A percentile compares a stretch with the other conserved stretches of the same genome.
phyloP scores from a whole-genome alignment of 2,888 invertebrate species.

The Lasioglossum oenotherae region DNA sequence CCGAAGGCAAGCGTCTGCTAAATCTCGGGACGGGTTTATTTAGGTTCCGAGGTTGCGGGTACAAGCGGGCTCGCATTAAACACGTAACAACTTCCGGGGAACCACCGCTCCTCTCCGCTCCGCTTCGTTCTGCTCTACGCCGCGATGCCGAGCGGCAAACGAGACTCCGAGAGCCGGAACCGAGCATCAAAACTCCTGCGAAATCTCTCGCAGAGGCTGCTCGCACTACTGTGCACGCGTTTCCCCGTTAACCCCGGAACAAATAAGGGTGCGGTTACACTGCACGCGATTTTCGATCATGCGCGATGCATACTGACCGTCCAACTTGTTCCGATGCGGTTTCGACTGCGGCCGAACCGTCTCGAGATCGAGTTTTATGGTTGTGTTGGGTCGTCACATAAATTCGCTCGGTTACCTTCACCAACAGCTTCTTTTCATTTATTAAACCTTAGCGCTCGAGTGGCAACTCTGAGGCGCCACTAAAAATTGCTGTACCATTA shows the following conservation, averaged over 20 bases:
- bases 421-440: not conserved
- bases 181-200: slow-evolving; percentile 70
- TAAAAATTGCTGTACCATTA: too few relatives aligned
- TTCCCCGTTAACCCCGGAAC: not conserved
- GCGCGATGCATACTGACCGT: not conserved
- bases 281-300: not conserved
- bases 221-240: not conserved
- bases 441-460: not conserved
- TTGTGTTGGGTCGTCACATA: not conserved
- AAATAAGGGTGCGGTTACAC: not conserved
- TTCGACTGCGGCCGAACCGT: not conserved
- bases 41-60: slow-evolving; percentile 57
- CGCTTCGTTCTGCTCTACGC: not conserved
- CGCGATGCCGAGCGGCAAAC: slow-evolving; percentile 32
- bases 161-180: slow-evolving; percentile 55
- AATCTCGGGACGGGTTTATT: slow-evolving; percentile 52
- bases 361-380: not conserved
- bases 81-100: slow-evolving; percentile 47
- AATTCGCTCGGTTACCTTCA: not conserved
- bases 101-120: not conserved
- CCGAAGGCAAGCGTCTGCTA: slow-evolving; percentile 45
- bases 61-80: slow-evolving; percentile 55
- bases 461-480: too few relatives aligned
- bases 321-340: not conserved
- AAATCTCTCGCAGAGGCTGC: slow-evolving; percentile 59